phyloP scores from a whole-genome alignment of 2,113 vertebrate species.

The Fukomys damarensis region DNA sequence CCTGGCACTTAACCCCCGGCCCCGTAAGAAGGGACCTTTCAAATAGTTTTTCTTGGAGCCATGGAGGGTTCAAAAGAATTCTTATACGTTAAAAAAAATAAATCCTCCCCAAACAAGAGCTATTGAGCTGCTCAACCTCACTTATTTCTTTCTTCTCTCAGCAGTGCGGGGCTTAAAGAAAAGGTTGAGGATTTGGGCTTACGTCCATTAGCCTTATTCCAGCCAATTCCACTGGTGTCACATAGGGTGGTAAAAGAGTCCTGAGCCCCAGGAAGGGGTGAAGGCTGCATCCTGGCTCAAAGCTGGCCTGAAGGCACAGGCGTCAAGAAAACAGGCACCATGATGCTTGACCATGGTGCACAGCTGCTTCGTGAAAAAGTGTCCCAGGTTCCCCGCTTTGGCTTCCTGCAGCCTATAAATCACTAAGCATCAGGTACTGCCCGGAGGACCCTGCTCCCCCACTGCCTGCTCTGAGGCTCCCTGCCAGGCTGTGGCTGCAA shows the following conservation, averaged over 20 bases:
- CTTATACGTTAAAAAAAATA: constrained; percentile 72
- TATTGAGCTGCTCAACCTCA: constrained; percentile 27
- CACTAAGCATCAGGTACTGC: constrained; percentile 58
- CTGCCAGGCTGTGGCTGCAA: constrained; percentile 50
- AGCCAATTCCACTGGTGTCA: constrained; percentile 15
- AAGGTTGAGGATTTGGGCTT: constrained; percentile 4
- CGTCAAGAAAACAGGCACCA: neutral
- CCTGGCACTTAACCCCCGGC: constrained; percentile 77
- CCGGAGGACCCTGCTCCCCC: constrained; percentile 6
- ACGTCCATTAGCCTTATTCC: neutral
- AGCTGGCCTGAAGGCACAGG: neutral
- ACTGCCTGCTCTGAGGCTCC: neutral
- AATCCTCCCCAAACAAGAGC: constrained; percentile 57
- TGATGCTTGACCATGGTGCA: neutral
- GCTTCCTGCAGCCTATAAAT: constrained; percentile 58
- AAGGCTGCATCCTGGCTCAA: constrained; percentile 23
- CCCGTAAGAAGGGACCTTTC: constrained; percentile 71
- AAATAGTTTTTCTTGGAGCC: constrained; percentile 73
- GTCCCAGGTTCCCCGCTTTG: neutral
- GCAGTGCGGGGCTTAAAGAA: constrained; percentile 4
- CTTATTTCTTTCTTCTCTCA: constrained; percentile 26
- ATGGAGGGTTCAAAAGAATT: constrained; percentile 80
- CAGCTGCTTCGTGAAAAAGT: constrained; percentile 1
- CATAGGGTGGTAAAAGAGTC: neutral
- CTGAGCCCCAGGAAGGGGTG: neutral